These are phyloP conservation scores for Cataglyphis livida DNA, from an alignment of 2,888 invertebrate genomes.

Conservation along the genomic window DNA sequence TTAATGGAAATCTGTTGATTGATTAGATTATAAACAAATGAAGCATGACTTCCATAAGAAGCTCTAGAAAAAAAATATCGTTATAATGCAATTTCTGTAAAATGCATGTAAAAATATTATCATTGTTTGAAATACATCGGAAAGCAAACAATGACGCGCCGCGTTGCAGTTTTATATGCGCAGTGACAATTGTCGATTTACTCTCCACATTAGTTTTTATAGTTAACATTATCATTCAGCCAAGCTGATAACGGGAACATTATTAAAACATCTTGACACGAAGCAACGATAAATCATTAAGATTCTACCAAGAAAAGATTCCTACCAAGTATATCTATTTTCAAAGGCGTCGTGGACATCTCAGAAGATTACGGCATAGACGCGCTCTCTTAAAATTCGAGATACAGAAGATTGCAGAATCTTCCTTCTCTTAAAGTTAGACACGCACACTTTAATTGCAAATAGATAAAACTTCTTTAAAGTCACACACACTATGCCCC, in stretches of 20 bases:
- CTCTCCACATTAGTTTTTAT: background rate
- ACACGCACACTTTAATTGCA: background rate
- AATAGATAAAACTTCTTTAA: background rate
- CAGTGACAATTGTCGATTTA: background rate
- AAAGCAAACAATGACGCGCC: background rate
- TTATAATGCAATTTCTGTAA: background rate
- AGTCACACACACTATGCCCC: background rate
- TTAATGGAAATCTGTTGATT: background rate
- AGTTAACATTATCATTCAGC: background rate
- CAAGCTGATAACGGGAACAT: background rate
- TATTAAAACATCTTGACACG: background rate
- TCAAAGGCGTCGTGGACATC: constrained; percentile 78
- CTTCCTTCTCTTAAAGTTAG: background rate
- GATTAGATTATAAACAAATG: background rate
- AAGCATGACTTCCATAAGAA: background rate
- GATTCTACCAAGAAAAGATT: background rate
- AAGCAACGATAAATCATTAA: background rate
- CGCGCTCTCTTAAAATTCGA: constrained; percentile 13
- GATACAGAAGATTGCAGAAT: background rate
- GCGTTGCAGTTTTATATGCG: constrained; percentile 11
- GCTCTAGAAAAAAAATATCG: background rate
- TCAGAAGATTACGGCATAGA: constrained; percentile 46
- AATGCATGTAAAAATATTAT: background rate
- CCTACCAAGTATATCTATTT: constrained; percentile 75
- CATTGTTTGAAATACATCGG: background rate